Evolutionary conservation across 2,113 vertebrate species (phyloP).

Genomic region (Microtus montanus): DNA sequence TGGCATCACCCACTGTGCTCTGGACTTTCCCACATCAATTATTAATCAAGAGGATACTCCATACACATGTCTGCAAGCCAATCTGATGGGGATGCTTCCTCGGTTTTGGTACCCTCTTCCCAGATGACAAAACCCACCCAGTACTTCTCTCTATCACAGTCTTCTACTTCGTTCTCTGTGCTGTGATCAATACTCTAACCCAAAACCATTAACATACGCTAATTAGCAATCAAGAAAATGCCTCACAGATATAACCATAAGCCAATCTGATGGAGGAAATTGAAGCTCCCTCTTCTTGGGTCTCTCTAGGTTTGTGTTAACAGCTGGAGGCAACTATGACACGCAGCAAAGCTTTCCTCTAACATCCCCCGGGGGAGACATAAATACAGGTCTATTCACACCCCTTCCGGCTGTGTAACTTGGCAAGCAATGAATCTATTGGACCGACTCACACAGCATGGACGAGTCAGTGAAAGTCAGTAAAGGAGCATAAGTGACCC

Average conservation of each 20-base stretch:
- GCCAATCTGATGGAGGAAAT: neutral
- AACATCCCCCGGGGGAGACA: neutral
- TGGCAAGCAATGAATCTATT: neutral
- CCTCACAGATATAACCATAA: neutral
- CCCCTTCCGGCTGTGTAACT: neutral
- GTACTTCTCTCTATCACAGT: neutral
- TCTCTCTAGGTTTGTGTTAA: neutral
- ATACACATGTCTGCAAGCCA: neutral
- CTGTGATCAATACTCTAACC: neutral
- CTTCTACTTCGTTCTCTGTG: neutral
- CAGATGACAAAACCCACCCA: neutral
- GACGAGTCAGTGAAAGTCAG: too few relatives aligned
- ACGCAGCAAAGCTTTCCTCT: neutral
- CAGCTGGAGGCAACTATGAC: neutral
- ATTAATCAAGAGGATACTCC: neutral
- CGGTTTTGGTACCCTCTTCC: neutral
- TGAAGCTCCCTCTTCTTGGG: neutral
- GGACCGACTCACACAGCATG: too few relatives aligned
- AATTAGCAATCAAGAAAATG: neutral
- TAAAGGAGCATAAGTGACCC: neutral
- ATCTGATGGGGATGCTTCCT: neutral
- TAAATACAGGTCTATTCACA: neutral
- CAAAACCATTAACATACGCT: neutral
- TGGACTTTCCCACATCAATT: neutral
- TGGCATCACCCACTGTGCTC: neutral